These are phyloP conservation scores for Lasioglossum pauxillum DNA, from an alignment of 2,888 invertebrate genomes.

Conservation along the genomic window DNA sequence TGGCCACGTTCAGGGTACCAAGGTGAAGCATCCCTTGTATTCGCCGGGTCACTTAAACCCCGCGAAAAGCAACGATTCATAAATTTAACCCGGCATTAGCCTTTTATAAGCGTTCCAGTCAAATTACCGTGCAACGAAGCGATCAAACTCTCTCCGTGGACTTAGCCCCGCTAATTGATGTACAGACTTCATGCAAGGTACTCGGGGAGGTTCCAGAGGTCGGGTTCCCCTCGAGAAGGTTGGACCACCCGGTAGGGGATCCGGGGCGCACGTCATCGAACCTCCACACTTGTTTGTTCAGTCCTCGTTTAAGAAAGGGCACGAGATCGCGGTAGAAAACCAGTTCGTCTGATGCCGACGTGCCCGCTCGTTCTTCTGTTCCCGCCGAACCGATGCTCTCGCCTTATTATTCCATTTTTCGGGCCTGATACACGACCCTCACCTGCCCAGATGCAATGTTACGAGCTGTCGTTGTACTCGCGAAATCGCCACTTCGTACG, in stretches of 20 bases:
- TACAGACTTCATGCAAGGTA: constrained; percentile 39
- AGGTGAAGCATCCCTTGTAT: background rate
- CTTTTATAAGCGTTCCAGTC: constrained; percentile 19
- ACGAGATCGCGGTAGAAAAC: constrained; percentile 37
- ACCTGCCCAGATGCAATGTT: background rate
- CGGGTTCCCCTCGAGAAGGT: constrained; percentile 27
- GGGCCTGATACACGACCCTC: background rate
- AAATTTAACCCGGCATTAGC: constrained; percentile 13
- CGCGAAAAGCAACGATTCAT: background rate
- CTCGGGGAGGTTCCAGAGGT: constrained; percentile 26
- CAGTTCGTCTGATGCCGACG: constrained; percentile 36
- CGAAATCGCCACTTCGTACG: background rate
- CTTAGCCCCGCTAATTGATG: constrained; percentile 49
- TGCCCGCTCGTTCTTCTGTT: background rate
- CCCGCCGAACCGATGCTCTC: constrained; percentile 3
- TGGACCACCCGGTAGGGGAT: constrained; percentile 57
- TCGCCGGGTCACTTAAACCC: background rate
- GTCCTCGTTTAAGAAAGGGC: constrained; percentile 34
- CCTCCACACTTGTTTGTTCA: constrained; percentile 47
- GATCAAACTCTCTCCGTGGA: constrained; percentile 30
- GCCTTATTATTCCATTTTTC: constrained; percentile 30
- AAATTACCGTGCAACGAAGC: constrained; percentile 42
- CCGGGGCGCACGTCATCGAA: constrained; percentile 50
- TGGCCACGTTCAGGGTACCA: background rate
- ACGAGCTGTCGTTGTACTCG: background rate